Evolutionary conservation across 2,113 vertebrate species (phyloP).

Genomic region (Limnothrissa miodon): DNA sequence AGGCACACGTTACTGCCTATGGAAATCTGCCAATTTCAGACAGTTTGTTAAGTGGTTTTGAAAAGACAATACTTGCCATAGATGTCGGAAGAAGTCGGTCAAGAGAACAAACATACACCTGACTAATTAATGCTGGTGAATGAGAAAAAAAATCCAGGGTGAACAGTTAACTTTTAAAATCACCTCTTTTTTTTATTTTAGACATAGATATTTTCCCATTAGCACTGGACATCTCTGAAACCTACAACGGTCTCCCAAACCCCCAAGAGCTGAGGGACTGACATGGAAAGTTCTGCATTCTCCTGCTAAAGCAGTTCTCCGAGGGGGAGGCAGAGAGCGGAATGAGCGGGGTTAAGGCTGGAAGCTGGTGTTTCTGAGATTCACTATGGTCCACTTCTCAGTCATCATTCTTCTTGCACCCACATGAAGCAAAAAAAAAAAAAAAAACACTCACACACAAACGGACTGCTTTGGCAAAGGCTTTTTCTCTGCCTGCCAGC

Average conservation of each 20-base stretch:
- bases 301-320: constrained; percentile 40
- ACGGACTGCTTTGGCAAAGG: constrained; percentile 57
- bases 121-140: not conserved
- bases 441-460: not conserved
- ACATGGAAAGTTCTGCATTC: constrained; percentile 57
- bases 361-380: constrained; percentile 69
- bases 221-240: constrained; percentile 70
- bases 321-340: constrained; percentile 31
- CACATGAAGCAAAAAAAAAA: constrained; percentile 53
- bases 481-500: constrained; percentile 50
- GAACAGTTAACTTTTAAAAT: constrained; percentile 66
- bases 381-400: constrained; percentile 38
- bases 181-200: constrained; percentile 79
- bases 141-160: not conserved
- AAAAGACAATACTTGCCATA: not conserved
- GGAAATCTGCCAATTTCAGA: not conserved
- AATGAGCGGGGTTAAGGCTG: constrained; percentile 72
- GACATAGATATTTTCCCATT: constrained; percentile 72
- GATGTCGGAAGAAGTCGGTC: no score
- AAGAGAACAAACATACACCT: no score
- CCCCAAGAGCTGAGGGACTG: constrained; percentile 59
- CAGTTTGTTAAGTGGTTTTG: not conserved
- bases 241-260: constrained; percentile 67
- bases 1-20: not conserved
- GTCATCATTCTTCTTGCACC: constrained; percentile 50